Percentiles rank a stretch among this genome's conserved stretches.
Evolutionary conservation across 2,888 invertebrate species (phyloP).

Genomic region (Amiota mariae): DNA sequence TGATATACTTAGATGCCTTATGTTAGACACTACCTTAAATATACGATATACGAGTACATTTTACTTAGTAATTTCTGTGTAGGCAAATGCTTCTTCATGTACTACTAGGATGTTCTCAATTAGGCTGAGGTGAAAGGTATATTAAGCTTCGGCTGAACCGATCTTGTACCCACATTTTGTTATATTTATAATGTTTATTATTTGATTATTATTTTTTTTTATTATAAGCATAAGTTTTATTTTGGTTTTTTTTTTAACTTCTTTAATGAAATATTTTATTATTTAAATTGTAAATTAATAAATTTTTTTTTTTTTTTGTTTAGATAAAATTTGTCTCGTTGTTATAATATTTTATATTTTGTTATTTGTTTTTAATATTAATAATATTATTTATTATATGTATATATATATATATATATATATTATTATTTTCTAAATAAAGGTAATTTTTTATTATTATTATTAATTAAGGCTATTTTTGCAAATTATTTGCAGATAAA

Average conservation of each 20-base stretch:
- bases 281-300: not conserved
- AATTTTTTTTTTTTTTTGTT: not conserved
- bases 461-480: conserved; percentile 5
- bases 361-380: not conserved
- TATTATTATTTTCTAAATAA: not conserved
- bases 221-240: not conserved
- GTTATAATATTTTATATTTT: not conserved
- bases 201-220: not conserved
- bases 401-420: too few species aligned
- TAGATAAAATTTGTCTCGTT: not conserved
- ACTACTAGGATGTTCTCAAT: too few species aligned
- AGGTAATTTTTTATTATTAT: conserved; percentile 23
- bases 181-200: not conserved
- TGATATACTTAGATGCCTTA: too few species aligned
- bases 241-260: not conserved
- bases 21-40: too few species aligned
- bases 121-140: too few species aligned
- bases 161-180: not conserved
- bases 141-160: too few species aligned
- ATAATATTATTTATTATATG: not conserved
- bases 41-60: too few species aligned
- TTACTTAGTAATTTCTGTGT: too few species aligned
- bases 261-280: not conserved
- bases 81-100: too few species aligned
- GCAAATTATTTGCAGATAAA: not conserved